Evolutionary conservation across 2,888 invertebrate genomes (phyloP).

Genomic region (Apamea monoglypha): DNA sequence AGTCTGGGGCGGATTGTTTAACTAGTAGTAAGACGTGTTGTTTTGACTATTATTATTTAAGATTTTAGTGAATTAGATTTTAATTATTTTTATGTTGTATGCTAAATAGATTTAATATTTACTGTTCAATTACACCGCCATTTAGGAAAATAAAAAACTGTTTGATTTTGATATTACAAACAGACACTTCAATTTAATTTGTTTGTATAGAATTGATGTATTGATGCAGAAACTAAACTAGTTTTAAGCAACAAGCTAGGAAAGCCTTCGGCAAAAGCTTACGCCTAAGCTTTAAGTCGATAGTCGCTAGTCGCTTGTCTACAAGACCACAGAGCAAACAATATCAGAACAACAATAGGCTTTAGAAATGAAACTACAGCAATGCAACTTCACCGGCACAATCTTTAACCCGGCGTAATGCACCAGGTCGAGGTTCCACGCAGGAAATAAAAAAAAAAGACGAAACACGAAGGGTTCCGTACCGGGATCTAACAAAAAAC

Average conservation of each 20-base stretch:
- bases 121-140: no score
- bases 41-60: no score
- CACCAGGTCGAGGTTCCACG: slow-evolving; percentile 9
- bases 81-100: no score
- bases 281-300: background rate
- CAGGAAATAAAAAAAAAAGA: slow-evolving; percentile 7
- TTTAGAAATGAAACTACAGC: slow-evolving; percentile 65
- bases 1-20: no score
- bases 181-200: background rate
- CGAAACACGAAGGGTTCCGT: background rate
- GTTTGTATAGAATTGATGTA: background rate
- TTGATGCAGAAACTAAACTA: background rate
- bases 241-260: background rate
- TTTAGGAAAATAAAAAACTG: background rate
- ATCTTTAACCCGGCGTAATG: slow-evolving; percentile 37
- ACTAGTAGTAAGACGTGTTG: no score
- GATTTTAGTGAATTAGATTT: no score
- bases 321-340: slow-evolving; percentile 40
- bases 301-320: slow-evolving; percentile 48
- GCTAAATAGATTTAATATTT: no score
- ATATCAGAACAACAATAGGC: slow-evolving; percentile 63
- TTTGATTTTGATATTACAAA: background rate
- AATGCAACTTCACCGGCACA: slow-evolving; percentile 29
- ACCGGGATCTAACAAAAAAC: background rate
- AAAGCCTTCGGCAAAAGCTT: background rate